Evolutionary conservation across 2,797 vertebrate species (phyloP).

Genomic region (Chloroceryle amazona): DNA sequence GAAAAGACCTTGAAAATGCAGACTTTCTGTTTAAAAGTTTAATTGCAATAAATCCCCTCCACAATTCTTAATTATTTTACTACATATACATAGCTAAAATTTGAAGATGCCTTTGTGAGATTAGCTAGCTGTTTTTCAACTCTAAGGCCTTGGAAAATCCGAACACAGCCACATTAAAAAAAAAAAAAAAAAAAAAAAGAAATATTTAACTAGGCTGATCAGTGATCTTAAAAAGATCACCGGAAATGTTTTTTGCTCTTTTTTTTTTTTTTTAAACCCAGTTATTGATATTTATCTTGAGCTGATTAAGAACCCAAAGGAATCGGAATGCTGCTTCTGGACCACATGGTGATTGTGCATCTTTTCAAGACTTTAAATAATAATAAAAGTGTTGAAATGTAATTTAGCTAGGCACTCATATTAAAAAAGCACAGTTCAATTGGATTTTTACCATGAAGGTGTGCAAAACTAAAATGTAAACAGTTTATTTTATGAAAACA

Average conservation of each 20-base stretch:
- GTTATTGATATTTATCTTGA: neutral
- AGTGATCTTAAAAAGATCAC: neutral
- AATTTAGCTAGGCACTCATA: neutral
- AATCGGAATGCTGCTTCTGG: neutral
- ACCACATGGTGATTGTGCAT: neutral
- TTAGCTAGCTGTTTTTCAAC: neutral
- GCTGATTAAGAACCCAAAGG: neutral
- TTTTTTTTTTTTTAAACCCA: neutral
- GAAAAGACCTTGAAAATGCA: neutral
- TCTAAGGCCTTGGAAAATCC: neutral
- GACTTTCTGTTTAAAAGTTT: neutral
- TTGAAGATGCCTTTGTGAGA: neutral
- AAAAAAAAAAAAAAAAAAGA: rapidly evolving
- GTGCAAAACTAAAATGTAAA: neutral
- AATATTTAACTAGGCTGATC: neutral
- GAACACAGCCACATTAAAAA: neutral
- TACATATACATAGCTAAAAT: neutral
- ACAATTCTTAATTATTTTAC: neutral
- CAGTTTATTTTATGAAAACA: neutral
- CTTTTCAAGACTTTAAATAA: neutral
- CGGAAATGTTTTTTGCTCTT: neutral
- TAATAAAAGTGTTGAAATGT: neutral
- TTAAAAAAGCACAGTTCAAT: neutral
- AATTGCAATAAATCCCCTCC: neutral
- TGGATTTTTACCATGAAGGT: neutral